Conservation (phyloP, 2,113 vertebrate genomes). For the Cacatua alba region DNA sequence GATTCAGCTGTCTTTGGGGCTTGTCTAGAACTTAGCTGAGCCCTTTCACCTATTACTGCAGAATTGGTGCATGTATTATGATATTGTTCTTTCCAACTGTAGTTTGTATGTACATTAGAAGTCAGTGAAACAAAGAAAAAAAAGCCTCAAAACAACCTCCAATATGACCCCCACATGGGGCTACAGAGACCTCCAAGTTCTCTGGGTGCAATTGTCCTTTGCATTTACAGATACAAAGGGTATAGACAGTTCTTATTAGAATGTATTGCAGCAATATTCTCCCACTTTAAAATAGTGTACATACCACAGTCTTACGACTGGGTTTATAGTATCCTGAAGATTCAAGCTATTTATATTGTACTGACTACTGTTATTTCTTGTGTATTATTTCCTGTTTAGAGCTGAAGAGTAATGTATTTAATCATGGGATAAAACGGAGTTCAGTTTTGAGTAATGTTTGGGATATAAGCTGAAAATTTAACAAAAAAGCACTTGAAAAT, state of each 20-base stretch:
- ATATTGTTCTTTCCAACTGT: rapidly evolving
- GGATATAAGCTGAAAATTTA: not conserved
- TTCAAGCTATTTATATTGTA: not conserved
- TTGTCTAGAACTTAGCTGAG: not conserved
- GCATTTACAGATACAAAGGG: not conserved
- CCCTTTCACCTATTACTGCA: not conserved
- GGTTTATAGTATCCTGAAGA: not conserved
- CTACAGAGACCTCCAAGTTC: not conserved
- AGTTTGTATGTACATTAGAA: not conserved
- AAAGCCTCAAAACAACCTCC: not conserved
- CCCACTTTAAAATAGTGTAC: not conserved
- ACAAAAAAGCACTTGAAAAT: not conserved
- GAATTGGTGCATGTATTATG: not conserved
- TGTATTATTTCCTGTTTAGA: not conserved
- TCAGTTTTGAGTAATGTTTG: not conserved
- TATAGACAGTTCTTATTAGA: not conserved
- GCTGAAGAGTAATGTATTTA: not conserved
- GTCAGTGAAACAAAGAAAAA: not conserved
- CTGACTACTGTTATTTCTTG: not conserved
- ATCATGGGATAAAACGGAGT: rapidly evolving
- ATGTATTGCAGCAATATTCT: not conserved
- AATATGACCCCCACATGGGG: not conserved
- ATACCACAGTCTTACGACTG: not conserved
- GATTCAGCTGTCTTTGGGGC: not conserved
- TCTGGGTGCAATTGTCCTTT: not conserved